Evolutionary conservation across 1,140 invertebrate species (phyloP).

Genomic region (Philaenus spumarius): DNA sequence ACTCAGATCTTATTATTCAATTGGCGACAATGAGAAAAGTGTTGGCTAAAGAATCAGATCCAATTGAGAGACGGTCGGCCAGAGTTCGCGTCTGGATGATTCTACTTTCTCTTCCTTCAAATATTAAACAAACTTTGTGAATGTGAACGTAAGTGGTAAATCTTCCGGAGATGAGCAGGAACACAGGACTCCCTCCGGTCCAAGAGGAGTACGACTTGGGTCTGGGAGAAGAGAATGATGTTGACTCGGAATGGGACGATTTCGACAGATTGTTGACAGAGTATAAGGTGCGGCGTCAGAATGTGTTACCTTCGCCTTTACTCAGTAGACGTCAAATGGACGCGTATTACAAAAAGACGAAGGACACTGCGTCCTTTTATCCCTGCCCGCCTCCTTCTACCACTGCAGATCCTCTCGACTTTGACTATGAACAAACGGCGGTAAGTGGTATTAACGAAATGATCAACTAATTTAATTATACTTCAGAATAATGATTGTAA

Average conservation of each 20-base stretch:
- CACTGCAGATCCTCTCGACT: conserved; percentile 3
- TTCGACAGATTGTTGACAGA: conserved; percentile 30
- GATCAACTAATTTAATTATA: too few relatives aligned
- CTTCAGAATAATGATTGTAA: too few relatives aligned
- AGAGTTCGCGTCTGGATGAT: neutral
- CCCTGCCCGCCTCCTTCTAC: conserved; percentile 50
- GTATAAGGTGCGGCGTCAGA: conserved; percentile 24
- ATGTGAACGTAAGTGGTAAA: too few relatives aligned
- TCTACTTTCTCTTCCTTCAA: neutral
- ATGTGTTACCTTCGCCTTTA: conserved; percentile 9
- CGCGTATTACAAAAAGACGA: conserved; percentile 1
- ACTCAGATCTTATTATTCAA: conserved; percentile 2
- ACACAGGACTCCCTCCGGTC: conserved; percentile 2
- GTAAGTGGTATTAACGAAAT: conserved; percentile 35
- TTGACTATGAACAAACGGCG: conserved; percentile 22
- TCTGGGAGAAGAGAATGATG: conserved; percentile 2
- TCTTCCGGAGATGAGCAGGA: neutral
- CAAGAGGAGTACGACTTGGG: conserved; percentile 9
- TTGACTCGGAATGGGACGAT: conserved; percentile 32
- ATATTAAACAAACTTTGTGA: neutral
- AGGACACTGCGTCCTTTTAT: conserved; percentile 46
- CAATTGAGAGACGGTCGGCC: neutral
- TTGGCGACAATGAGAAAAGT: conserved; percentile 15
- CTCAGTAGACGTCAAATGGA: neutral
- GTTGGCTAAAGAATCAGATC: conserved; percentile 1